Evolutionary conservation across 2,797 vertebrate species (phyloP), one percentile per base, ranked within the genome.

Genomic region (Oceanodroma leucorhoa): DNA sequence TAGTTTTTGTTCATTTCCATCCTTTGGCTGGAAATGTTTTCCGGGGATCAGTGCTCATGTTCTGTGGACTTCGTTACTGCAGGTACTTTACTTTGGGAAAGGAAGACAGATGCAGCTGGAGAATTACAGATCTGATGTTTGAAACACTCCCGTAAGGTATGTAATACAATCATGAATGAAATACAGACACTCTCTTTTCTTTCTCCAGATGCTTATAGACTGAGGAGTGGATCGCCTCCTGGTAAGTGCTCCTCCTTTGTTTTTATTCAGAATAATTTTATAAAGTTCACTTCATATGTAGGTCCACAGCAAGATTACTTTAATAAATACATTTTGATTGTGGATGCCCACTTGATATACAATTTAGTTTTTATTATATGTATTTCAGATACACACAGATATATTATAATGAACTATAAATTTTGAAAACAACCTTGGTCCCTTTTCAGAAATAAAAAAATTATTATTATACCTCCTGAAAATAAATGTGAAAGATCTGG

Each of bases 381-480:
- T 36, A 36, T 87, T 85, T 89, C 41, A 26, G 14, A 36, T 36
- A 36, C 38, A 32, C 45, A 48, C 34, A 79, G 30, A 8, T 55
- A 62, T 51, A 86, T 78, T 54, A 45, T 51, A 50, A 54, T 46
- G 8, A 65, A 34, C 22, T 72, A 30, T 34, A 73, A 73, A n/a
- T 54, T 78, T 32, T 71, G 41, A 78, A 86, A 72, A 66, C 20
- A 41, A 55, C 73, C 32, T 60, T 40, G 14, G 10, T 50, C 19
- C 11, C 6, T 83, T 93, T 90, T 55, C 58, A 90, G 73, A 60
- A 88, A 45, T 32, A n/a, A 62, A 88, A 65, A 58, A 10, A 36
- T 36, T 36, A 36, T 1, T 55, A 40, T 14, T 57, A 20, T 20
- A 26, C 7, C 11, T 58, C 24, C 43, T 86, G 50, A 82, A 92